phyloP scores from a whole-genome alignment of 1,140 invertebrate species.

The Brachionus asplanchnoidis region DNA sequence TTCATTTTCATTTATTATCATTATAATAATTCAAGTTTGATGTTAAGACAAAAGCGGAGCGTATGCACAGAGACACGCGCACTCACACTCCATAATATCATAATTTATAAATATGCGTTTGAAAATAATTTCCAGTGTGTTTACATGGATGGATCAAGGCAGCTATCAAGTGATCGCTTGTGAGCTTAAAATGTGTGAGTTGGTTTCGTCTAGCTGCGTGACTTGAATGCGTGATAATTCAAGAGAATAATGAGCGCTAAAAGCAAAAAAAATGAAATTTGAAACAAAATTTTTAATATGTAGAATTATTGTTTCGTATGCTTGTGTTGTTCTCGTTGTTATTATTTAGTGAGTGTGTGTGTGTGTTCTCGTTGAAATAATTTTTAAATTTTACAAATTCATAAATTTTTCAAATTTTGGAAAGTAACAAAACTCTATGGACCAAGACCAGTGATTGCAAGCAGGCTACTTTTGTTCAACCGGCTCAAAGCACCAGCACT shows the following conservation, averaged over 20 bases:
- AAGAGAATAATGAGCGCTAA: constrained; percentile 33
- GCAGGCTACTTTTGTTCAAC: not conserved
- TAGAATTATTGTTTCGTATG: constrained; percentile 33
- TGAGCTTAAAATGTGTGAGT: not conserved
- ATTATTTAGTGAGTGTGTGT: not conserved
- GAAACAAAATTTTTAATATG: constrained; percentile 27
- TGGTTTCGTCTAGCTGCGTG: not conserved
- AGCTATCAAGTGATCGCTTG: not conserved
- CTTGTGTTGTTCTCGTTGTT: constrained; percentile 33
- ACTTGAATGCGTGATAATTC: constrained; percentile 30
- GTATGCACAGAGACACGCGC: not conserved
- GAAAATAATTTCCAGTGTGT: not conserved
- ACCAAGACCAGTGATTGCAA: not conserved
- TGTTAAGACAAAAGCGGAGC: not conserved
- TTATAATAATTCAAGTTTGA: constrained; percentile 3
- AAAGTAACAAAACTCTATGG: not conserved
- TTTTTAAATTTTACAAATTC: constrained; percentile 18
- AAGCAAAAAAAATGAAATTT: constrained; percentile 27
- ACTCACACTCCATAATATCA: not conserved
- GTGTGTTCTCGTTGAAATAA: constrained; percentile 33
- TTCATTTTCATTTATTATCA: not conserved
- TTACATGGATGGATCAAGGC: not conserved
- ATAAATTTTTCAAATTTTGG: not conserved
- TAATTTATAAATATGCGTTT: not conserved
- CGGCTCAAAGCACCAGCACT: not conserved